Percentiles rank a stretch among this genome's conserved stretches.
Evolutionary conservation across 2,113 vertebrate species (phyloP).

Genomic region (Tyto alba): DNA sequence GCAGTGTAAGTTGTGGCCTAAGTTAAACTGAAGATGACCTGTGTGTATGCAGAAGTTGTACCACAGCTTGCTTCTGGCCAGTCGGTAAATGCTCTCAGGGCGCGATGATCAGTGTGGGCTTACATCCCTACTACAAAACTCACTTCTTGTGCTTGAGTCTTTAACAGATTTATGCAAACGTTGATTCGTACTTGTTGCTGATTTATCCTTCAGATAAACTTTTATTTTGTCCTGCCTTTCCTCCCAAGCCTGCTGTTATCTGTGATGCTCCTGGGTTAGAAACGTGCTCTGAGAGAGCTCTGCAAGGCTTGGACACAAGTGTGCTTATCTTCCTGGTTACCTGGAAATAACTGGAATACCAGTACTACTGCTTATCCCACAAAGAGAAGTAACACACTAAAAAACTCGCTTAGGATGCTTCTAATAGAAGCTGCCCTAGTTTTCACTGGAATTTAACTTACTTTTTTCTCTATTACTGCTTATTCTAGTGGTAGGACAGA

Average conservation of each 20-base stretch:
- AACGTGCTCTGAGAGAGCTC: neutral
- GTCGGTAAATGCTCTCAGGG: fast-evolving
- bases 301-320: neutral
- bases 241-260: neutral
- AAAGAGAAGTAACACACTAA: neutral
- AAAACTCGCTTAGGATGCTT: neutral
- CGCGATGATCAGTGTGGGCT: fast-evolving
- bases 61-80: neutral
- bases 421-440: neutral
- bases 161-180: neutral
- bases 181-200: neutral
- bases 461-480: neutral
- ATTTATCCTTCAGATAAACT: neutral
- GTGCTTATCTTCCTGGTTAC: neutral
- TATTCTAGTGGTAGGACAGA: neutral
- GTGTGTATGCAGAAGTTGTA: fast-evolving
- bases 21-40: neutral
- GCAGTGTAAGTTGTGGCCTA: neutral
- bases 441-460: neutral
- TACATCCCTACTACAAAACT: neutral
- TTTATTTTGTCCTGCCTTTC: neutral
- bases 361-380: neutral
- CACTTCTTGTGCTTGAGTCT: neutral
- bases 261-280: neutral
- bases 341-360: neutral